Evolutionary conservation across 2,888 invertebrate genomes (phyloP), one percentile per base, ranked within the genome.

Genomic region (Sympetrum striolatum): DNA sequence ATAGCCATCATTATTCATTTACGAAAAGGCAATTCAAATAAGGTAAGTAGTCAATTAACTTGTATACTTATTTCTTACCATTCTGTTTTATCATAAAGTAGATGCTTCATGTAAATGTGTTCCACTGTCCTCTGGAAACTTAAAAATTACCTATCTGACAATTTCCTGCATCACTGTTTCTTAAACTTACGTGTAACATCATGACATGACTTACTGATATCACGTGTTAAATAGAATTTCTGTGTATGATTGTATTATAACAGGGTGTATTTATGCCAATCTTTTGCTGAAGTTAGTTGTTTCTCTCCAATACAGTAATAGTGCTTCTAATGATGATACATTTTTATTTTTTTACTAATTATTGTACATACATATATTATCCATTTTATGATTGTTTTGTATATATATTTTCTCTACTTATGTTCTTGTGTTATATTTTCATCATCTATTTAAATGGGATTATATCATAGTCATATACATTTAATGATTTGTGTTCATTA

Each of bases 1-100:
- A 86, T 86, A 86, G 86, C 86, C 86, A 86, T 86, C 86, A 25
- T 22, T 86, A 60, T 86, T 37, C 44, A 60, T 86, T 86, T 86
- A 37, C 14, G 60, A 86, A 86, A 86, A 86, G 48, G 86, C 53
- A 48, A 86, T 31, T 60, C 86, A 60, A 60, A 22, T 48, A 14
- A 86, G 86, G 86, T 86, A 86, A 86, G 86, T 86, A 22, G 12
- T 22, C 60, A 39, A 80, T 80, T 44, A 80, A 22, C 35, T 80
- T 80, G 37, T 80, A 80, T n/a, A 18, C 39, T 37, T 37, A 39
- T 73, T 73, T 73, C 2, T 73, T 73, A 73, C 31, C 73, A 31
- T 2, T 73, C 53, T 31, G 10, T 25, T 10, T 2, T 31, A 73
- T 25, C 14, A 12, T 31, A 73, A 31, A 73, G 15, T 25, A 25